Conservation (phyloP, 2,113 vertebrate genomes). For the Aplodontia rufa region DNA sequence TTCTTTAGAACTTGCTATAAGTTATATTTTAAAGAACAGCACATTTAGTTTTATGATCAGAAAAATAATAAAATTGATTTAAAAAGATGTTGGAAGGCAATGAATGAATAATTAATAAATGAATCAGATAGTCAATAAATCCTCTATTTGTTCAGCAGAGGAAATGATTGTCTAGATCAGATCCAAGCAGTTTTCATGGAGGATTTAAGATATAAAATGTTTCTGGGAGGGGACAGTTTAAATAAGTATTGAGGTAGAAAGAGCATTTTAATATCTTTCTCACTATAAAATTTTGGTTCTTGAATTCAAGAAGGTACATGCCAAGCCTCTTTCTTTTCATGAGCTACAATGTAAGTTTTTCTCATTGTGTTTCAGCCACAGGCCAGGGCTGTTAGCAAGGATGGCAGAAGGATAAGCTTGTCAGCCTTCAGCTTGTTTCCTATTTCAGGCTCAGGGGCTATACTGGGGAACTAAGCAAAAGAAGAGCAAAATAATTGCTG, state of each 20-base stretch:
- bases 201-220: neutral
- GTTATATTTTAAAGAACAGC: constrained; percentile 39
- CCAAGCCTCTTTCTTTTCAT: neutral
- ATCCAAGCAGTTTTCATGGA: constrained; percentile 3
- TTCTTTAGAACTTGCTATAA: constrained; percentile 26
- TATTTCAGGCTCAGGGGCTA: neutral
- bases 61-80: constrained; percentile 68
- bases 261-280: constrained; percentile 6
- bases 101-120: constrained; percentile 55
- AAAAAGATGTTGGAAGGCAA: constrained; percentile 45
- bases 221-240: constrained; percentile 16
- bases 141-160: constrained; percentile 33
- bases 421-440: neutral
- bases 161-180: constrained; percentile 15
- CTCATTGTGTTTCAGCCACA: neutral
- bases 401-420: neutral
- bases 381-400: neutral
- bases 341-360: neutral
- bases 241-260: neutral
- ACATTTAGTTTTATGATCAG: constrained; percentile 50
- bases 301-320: neutral
- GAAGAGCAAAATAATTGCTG: constrained; percentile 6
- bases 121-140: constrained; percentile 43
- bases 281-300: neutral
- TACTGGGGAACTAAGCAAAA: neutral